Conservation (phyloP, 2,797 vertebrate species). For the Falco novaeseelandiae region DNA sequence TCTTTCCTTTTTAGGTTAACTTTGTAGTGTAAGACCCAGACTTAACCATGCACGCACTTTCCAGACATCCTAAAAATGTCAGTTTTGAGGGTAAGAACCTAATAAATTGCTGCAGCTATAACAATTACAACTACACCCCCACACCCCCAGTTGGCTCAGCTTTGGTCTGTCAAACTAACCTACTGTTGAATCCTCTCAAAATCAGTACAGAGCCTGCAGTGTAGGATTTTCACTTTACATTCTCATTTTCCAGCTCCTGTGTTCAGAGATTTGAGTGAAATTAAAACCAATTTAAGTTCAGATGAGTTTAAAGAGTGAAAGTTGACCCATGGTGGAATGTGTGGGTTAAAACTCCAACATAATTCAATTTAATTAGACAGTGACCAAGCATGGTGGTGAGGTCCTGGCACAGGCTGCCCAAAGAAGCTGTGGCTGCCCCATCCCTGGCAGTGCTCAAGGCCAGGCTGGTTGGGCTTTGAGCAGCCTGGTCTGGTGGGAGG, state of each 20-base stretch:
- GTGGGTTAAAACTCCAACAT: background rate
- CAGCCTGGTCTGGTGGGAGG: background rate
- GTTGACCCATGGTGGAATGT: too few relatives aligned
- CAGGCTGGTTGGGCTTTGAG: background rate
- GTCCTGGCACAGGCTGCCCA: background rate
- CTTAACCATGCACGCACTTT: background rate
- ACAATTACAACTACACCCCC: background rate
- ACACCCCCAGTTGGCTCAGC: background rate
- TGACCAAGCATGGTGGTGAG: background rate
- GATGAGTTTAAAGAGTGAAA: background rate
- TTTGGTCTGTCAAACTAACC: background rate
- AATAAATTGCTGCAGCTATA: background rate
- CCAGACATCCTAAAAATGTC: background rate
- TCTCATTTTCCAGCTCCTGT: background rate
- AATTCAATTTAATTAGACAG: background rate
- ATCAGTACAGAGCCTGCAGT: background rate
- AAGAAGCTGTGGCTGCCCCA: background rate
- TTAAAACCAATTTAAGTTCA: background rate
- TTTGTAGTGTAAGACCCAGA: background rate
- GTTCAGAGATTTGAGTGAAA: background rate
- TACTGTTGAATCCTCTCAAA: background rate
- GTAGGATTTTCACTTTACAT: background rate
- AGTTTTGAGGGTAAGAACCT: background rate
- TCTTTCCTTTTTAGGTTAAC: too few relatives aligned
- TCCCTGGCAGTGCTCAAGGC: background rate